A percentile compares a stretch with the other conserved stretches of the same genome.
phyloP scores from a whole-genome alignment of 2,113 vertebrate genomes.

The Hemiprocne comata region DNA sequence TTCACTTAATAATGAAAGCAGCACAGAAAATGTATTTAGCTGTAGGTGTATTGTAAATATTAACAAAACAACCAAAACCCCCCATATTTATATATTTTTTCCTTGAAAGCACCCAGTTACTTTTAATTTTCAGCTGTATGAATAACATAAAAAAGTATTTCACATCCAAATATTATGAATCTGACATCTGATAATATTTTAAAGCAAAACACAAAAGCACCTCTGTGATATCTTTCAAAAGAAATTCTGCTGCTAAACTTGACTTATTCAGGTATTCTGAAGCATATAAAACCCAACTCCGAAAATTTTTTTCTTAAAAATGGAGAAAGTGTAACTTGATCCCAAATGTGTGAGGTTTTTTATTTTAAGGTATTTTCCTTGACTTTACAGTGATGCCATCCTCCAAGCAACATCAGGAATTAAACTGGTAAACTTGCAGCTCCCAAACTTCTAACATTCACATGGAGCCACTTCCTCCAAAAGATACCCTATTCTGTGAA shows the following conservation, averaged over 20 bases:
- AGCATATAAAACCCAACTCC: slow-evolving; percentile 5
- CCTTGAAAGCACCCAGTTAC: slow-evolving; percentile 40
- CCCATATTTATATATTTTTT: slow-evolving; percentile 24
- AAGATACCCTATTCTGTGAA: slow-evolving; percentile 45
- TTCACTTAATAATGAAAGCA: slow-evolving; percentile 30
- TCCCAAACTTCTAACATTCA: slow-evolving; percentile 56
- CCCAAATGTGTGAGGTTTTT: background rate
- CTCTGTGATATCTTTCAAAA: slow-evolving; percentile 52
- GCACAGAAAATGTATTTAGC: background rate
- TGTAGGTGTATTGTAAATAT: slow-evolving; percentile 40
- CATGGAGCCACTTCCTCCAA: slow-evolving; percentile 31
- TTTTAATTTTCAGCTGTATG: slow-evolving; percentile 72
- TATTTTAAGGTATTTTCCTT: background rate
- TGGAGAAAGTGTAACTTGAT: background rate
- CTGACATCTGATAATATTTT: slow-evolving; percentile 71
- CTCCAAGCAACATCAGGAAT: slow-evolving; percentile 36
- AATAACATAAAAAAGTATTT: slow-evolving; percentile 69
- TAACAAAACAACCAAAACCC: slow-evolving; percentile 48
- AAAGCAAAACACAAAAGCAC: slow-evolving; percentile 56
- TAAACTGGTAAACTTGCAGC: slow-evolving; percentile 53
- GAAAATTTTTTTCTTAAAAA: slow-evolving; percentile 23
- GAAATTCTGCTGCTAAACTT: slow-evolving; percentile 42
- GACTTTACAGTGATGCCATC: slow-evolving; percentile 43
- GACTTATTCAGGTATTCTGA: slow-evolving; percentile 38
- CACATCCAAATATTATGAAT: slow-evolving; percentile 66